Conservation (phyloP, 2,888 invertebrate species). For the Agelastica alni region DNA sequence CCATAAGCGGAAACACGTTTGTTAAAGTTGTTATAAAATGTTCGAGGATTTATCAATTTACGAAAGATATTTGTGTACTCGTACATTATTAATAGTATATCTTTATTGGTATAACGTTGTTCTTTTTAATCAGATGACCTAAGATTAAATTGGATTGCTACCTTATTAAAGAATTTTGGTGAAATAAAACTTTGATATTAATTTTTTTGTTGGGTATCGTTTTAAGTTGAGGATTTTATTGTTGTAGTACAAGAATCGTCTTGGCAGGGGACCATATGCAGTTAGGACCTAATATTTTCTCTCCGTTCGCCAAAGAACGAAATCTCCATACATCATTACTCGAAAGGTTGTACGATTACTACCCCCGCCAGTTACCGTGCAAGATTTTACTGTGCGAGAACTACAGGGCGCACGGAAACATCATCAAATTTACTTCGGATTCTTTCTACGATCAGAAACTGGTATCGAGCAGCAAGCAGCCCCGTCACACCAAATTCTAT, state of each 20-base stretch:
- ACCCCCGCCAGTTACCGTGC: conserved; percentile 72
- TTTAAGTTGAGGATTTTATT: too few relatives aligned
- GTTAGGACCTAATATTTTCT: conserved; percentile 80
- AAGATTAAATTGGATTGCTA: too few relatives aligned
- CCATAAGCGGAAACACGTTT: too few relatives aligned
- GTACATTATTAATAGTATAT: too few relatives aligned
- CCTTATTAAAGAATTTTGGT: too few relatives aligned
- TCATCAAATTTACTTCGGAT: conserved; percentile 80
- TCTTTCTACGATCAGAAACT: conserved; percentile 80
- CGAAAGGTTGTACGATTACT: conserved; percentile 77
- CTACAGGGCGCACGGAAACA: conserved; percentile 81
- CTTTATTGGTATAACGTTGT: too few relatives aligned
- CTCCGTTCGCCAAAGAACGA: conserved; percentile 71
- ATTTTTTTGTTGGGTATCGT: too few relatives aligned
- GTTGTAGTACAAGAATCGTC: conserved; percentile 79
- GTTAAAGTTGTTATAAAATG: too few relatives aligned
- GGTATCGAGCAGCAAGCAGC: conserved; percentile 72
- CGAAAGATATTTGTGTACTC: too few relatives aligned
- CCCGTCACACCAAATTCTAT: conserved; percentile 70
- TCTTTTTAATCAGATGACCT: too few relatives aligned
- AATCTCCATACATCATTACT: conserved; percentile 74
- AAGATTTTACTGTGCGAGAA: conserved; percentile 81
- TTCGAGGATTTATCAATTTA: too few relatives aligned
- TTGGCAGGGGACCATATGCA: conserved; percentile 84
- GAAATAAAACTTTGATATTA: too few relatives aligned